Evolutionary conservation across 2,113 vertebrate genomes (phyloP).

Genomic region (Centropus bengalensis): DNA sequence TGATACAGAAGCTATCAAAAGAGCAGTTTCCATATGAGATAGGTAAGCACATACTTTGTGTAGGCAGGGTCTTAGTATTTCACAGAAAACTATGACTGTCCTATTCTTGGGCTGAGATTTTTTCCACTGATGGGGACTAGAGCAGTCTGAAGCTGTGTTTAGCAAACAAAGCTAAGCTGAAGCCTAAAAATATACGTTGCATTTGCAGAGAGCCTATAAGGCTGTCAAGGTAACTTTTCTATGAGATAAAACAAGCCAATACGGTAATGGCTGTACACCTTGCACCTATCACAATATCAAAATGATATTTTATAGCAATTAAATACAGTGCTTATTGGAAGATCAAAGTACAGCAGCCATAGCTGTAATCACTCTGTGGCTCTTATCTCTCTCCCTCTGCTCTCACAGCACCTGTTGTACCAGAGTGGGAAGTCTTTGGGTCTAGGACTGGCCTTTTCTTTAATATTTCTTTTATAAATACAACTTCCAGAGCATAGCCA

Average conservation of each 20-base stretch:
- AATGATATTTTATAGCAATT: not conserved
- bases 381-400: not conserved
- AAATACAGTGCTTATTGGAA: not conserved
- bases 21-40: not conserved
- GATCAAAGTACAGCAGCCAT: not conserved
- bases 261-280: not conserved
- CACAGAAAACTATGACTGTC: constrained; percentile 49
- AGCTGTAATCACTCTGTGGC: not conserved
- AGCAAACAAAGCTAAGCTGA: constrained; percentile 43
- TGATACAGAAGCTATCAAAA: not conserved
- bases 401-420: not conserved
- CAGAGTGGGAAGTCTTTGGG: not conserved
- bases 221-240: not conserved
- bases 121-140: constrained; percentile 38
- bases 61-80: constrained; percentile 51
- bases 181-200: not conserved
- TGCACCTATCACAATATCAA: rapidly evolving
- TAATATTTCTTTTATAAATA: not conserved
- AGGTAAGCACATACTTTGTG: not conserved
- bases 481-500: not conserved
- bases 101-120: constrained; percentile 61
- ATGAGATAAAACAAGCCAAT: not conserved
- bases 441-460: not conserved
- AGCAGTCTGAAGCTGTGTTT: constrained; percentile 21
- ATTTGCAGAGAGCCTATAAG: not conserved